Evolutionary conservation across 2,113 vertebrate species (phyloP).

Genomic region (Poeciliopsis prolifica): DNA sequence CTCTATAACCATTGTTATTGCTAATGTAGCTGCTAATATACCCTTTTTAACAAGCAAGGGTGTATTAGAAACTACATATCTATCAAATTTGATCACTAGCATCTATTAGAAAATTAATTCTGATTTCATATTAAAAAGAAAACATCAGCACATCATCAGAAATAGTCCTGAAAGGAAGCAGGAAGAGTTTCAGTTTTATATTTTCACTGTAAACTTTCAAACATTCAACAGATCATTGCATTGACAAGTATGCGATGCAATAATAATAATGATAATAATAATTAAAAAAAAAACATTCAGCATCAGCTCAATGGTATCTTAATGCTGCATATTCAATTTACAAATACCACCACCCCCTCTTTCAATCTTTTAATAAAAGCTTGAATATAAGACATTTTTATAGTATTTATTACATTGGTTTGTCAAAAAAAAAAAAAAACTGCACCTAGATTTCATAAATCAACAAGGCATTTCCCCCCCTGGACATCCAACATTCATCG

Average conservation of each 20-base stretch:
- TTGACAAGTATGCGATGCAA: background rate
- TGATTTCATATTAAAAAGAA: background rate
- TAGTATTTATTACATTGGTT: slow-evolving; percentile 55
- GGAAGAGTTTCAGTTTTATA: slow-evolving; percentile 6
- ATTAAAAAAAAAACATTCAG: slow-evolving; percentile 4
- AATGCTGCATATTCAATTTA: slow-evolving; percentile 20
- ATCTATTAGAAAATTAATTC: too few species aligned
- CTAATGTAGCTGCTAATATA: too few species aligned
- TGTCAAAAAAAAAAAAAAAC: slow-evolving; percentile 32
- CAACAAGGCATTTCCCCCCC: slow-evolving; percentile 28
- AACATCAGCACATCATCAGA: background rate
- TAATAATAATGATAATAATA: too few species aligned
- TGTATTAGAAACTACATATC: too few species aligned
- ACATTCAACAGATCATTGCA: slow-evolving; percentile 1
- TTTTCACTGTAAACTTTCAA: slow-evolving; percentile 12
- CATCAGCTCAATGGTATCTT: background rate
- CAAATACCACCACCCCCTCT: slow-evolving; percentile 45
- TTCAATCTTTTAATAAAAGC: slow-evolving; percentile 75
- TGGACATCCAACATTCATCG: slow-evolving; percentile 53
- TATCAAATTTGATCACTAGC: too few species aligned
- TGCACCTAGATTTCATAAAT: slow-evolving; percentile 35
- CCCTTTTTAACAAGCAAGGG: too few species aligned
- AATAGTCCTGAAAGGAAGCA: background rate
- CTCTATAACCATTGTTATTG: too few species aligned
- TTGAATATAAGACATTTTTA: slow-evolving; percentile 58